Evolutionary conservation across 2,888 invertebrate species (phyloP), one percentile per base, ranked within the genome.

Genomic region (Calameuta filiformis): DNA sequence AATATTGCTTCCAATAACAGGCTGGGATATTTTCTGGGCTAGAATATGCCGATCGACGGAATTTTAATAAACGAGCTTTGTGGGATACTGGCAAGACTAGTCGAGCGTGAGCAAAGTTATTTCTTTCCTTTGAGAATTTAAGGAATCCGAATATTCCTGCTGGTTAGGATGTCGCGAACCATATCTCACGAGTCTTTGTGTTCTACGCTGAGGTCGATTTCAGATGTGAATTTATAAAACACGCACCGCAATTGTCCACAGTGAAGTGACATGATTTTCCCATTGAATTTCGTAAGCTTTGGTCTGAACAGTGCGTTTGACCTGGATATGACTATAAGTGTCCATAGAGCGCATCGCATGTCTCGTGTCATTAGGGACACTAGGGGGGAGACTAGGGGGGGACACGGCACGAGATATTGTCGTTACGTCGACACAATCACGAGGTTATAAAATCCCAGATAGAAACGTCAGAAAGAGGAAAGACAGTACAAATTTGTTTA

Each of bases 1-100:
- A 85, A 84, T 85, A 86, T 84, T 82, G 81, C 83, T 78, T 81
- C 80, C 83, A 83, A 83, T 86, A 85, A 83, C 81, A 79, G 35
- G 35, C 4, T 37, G 76, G 68, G 75, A 69, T 33, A n/a, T 30
- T 56, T 69, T 73, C 71, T 34, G 33, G 12, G 71, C 12, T 34
- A 34, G 56, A 56, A 56, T 56, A 56, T 56, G 34, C 71, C 71
- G 33, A 71, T 71, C 71, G 35, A 40, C 78, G 79, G 82, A 84
- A 81, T 84, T 85, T 82, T 82, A 84, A 86, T 82, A 85, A 83
- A 82, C 80, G 79, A 82, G 77, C 35, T 76, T 74, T 82, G 68
- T 31, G 71, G 15, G 30, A 3, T n/a, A 76, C 31, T 31, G 71
- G 35, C 23, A 35, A 4, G 31, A 30, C 30, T 73, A 71, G 12